These are phyloP conservation scores for Sciurus niger DNA, from an alignment of 2,113 vertebrate genomes.

Conservation along the genomic window DNA sequence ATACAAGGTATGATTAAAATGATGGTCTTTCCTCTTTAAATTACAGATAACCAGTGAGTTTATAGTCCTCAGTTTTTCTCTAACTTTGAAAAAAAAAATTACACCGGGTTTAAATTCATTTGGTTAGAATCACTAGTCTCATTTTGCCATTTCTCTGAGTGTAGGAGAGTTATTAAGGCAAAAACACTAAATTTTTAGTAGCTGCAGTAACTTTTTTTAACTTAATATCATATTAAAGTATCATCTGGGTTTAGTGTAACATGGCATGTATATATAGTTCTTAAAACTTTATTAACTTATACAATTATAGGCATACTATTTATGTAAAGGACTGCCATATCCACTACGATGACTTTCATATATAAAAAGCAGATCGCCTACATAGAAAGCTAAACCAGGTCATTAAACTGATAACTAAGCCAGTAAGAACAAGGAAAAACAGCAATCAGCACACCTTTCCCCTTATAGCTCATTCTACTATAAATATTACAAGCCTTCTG, in stretches of 20 bases:
- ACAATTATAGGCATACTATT: neutral
- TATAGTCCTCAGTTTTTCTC: constrained; percentile 49
- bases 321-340: neutral
- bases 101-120: constrained; percentile 62
- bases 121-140: constrained; percentile 47
- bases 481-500: constrained; percentile 67
- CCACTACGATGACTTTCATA: constrained; percentile 42
- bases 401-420: constrained; percentile 55
- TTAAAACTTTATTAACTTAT: constrained; percentile 48
- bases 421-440: constrained; percentile 55
- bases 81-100: constrained; percentile 61
- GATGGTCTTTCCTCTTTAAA: neutral
- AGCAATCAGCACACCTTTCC: neutral
- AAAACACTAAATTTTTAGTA: constrained; percentile 48
- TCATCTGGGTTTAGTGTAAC: constrained; percentile 7
- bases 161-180: neutral
- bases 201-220: constrained; percentile 41
- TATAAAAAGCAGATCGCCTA: neutral
- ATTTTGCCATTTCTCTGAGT: constrained; percentile 31
- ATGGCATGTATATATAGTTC: constrained; percentile 37
- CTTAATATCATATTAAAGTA: constrained; percentile 41
- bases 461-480: constrained; percentile 25
- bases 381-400: neutral
- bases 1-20: constrained; percentile 45
- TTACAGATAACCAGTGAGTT: neutral